Base-by-base conservation (phyloP, 2,888 invertebrate genomes). In the Carpatolechia fugitivella region DNA sequence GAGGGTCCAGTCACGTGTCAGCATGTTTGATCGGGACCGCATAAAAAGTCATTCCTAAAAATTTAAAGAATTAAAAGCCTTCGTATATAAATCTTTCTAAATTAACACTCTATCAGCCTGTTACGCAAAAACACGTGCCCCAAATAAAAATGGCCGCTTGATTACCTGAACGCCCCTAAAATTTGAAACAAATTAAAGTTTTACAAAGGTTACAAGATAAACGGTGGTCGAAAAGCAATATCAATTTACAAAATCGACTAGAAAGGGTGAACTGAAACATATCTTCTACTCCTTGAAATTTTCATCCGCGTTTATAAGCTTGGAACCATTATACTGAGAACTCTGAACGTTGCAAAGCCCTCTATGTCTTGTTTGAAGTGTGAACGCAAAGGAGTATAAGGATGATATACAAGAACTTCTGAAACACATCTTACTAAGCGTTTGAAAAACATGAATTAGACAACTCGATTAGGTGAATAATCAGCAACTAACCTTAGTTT, bases 201-300 rank as follows among this genome's bases (percentile, higher is more conserved):
- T 73, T 66, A 80, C 68, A 64, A 58, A 62, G 61, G 59, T 55
- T 55, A 61, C 61, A 66, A 76, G 76, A 82, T 76, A 72, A 74
- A 80, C 69, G 70, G 59, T 64, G 62, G 60, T 66, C 55, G 66
- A 72, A 73, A 76, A 78, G 76, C 76, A 74, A 81, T 82, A 84
- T 81, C 82, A 78, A 83, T 85, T 85, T 79, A 77, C 78, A 78
- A 78, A 82, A 79, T 80, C 76, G 74, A 84, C 79, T 78, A 79
- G 77, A 82, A 82, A 82, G 79, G 81, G 80, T 76, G 63, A 65
- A 68, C 67, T 69, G 68, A 67, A 79, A 78, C 83, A 76, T 79
- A 73, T 78, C 76, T 82, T 76, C 70, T 69, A 69, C 76, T 70
- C 69, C 76, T 80, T 85, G 75, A 87, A 87, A 86, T 70, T 86